Evolutionary conservation across 30 jellyfish, hydroid and myxozoan species (phyloP).

Genomic region (Nemopilema nomurai): DNA sequence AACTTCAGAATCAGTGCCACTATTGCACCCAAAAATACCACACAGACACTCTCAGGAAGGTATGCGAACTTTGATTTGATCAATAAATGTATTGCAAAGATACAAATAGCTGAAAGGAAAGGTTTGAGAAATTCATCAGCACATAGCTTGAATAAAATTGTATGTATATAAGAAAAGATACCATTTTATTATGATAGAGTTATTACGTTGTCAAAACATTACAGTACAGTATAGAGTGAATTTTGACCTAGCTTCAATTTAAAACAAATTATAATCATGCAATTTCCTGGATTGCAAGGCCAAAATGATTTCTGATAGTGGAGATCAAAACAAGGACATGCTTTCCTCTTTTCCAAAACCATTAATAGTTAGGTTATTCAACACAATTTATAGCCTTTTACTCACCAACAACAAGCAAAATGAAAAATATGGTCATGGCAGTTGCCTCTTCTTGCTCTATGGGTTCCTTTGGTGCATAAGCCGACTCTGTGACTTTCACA

Average conservation of each 20-base stretch:
- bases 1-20: conserved; percentile 77
- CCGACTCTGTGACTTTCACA: conserved; percentile 55
- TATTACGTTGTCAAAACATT: no score
- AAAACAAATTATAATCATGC: background rate
- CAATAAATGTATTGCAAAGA: conserved; percentile 80
- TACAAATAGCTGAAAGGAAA: conserved; percentile 77
- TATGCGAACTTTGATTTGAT: conserved; percentile 92
- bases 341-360: no score
- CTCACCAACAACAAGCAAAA: conserved; percentile 87
- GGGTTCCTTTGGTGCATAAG: conserved; percentile 62
- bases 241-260: background rate
- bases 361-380: no score
- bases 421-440: conserved; percentile 90
- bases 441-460: conserved; percentile 93
- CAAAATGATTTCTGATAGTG: background rate
- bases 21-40: conserved; percentile 89
- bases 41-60: conserved; percentile 97
- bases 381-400: background rate
- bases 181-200: no score
- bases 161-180: no score
- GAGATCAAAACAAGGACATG: background rate
- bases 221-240: no score
- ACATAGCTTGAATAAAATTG: background rate
- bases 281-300: background rate
- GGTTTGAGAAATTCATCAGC: background rate